A percentile compares a stretch with the other conserved stretches of the same genome.
Evolutionary conservation across 1,140 invertebrate genomes (phyloP).

Genomic region (Lordiphosa mommai): DNA sequence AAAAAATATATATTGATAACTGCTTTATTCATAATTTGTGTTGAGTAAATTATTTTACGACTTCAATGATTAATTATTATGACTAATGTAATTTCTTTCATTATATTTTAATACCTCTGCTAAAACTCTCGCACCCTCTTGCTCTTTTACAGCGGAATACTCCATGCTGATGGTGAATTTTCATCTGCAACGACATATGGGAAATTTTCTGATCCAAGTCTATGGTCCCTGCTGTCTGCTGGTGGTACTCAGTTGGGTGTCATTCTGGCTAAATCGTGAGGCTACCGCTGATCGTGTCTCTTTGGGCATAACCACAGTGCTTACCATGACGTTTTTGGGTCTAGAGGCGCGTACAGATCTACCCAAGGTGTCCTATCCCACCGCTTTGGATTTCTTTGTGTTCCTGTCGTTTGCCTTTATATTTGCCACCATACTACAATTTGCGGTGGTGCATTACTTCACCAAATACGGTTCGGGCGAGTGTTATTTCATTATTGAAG

Average conservation of each 20-base stretch:
- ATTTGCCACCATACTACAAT: slow-evolving; percentile 92
- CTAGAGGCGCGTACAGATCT: slow-evolving; percentile 91
- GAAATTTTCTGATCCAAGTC: slow-evolving; percentile 93
- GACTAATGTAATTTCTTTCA: too few species aligned
- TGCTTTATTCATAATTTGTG: too few species aligned
- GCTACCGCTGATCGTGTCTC: slow-evolving; percentile 93
- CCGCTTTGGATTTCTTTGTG: slow-evolving; percentile 92
- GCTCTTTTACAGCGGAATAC: slow-evolving; percentile 83
- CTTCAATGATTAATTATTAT: too few species aligned
- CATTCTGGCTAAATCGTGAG: slow-evolving; percentile 94
- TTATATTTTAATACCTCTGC: too few species aligned
- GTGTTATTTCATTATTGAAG: slow-evolving; percentile 86
- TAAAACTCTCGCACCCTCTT: neutral
- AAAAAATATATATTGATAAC: too few species aligned
- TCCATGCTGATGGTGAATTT: slow-evolving; percentile 91
- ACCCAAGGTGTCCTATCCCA: slow-evolving; percentile 92
- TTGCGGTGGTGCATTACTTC: slow-evolving; percentile 93
- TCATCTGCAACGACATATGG: slow-evolving; percentile 91
- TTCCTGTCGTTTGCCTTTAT: slow-evolving; percentile 93
- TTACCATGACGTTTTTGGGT: slow-evolving; percentile 94
- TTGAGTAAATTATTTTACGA: too few species aligned
- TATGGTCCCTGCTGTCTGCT: slow-evolving; percentile 92
- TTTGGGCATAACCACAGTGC: slow-evolving; percentile 91
- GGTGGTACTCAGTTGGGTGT: slow-evolving; percentile 93
- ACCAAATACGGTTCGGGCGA: slow-evolving; percentile 94